Evolutionary conservation across 2,888 invertebrate genomes (phyloP).

Genomic region (Meghimatium bilineatum): DNA sequence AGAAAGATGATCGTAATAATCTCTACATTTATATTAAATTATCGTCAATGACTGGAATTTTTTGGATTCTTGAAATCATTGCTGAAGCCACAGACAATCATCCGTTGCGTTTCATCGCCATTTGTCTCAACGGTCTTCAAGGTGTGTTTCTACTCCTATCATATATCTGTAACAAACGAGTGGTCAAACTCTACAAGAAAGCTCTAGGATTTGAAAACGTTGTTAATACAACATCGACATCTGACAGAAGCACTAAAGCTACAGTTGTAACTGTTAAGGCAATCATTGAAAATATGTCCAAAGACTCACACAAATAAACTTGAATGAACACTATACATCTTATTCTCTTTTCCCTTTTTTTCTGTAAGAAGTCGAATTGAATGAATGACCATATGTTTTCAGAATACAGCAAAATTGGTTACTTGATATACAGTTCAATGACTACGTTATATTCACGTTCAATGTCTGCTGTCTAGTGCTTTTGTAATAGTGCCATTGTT

Average conservation of each 20-base stretch:
- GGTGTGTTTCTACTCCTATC: constrained; percentile 43
- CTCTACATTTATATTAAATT: constrained; percentile 42
- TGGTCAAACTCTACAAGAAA: constrained; percentile 22
- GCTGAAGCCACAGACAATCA: constrained; percentile 31
- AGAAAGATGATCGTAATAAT: constrained; percentile 23
- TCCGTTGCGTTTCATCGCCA: constrained; percentile 27
- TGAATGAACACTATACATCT: too few species aligned
- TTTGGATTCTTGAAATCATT: constrained; percentile 34
- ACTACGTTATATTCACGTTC: too few species aligned
- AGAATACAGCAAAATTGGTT: too few species aligned
- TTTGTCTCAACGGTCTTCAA: constrained; percentile 40
- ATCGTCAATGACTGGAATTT: constrained; percentile 40
- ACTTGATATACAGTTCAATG: too few species aligned
- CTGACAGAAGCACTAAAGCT: not conserved
- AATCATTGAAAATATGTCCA: too few species aligned
- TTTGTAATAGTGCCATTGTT: too few species aligned
- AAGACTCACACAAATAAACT: too few species aligned
- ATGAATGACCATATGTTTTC: too few species aligned
- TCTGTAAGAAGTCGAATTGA: too few species aligned
- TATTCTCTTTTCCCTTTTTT: too few species aligned
- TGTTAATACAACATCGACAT: not conserved
- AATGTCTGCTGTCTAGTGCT: too few species aligned
- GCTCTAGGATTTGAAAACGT: not conserved
- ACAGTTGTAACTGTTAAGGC: not conserved
- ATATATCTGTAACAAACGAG: constrained; percentile 43